Base-by-base conservation (phyloP, 2,888 invertebrate genomes). In the Diplolepis rosae region DNA sequence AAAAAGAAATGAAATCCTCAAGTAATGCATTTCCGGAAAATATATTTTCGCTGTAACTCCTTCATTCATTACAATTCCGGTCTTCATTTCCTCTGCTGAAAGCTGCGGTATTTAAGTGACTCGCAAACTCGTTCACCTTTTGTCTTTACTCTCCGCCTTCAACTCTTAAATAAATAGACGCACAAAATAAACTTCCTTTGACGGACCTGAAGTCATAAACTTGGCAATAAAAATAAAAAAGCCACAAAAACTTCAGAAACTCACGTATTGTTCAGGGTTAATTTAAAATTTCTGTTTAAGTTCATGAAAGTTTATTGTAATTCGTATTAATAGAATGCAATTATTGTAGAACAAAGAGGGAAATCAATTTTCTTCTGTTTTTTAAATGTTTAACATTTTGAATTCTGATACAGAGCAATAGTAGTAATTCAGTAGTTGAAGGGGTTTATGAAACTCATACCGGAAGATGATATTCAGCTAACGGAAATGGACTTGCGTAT, bases 81-180 rank as follows among this genome's bases (percentile, higher is more conserved):
- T 61, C 61, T 35, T 61, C 22, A 32, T 39, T 39, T 61, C 24
- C 4, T 22, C 22, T 6, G 24, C 22, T 22, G 39, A 39, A 61
- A 27, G 39, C 61, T 61, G 39, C 61, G 39, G 61, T 39, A 61
- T 61, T 61, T 61, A 61, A 61, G 39, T 61, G 61, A 61, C 61
- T 61, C 35, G 61, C 22, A n/a, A 39, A 39, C 61, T 61, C 35
- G 61, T 61, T 61, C 61, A 61, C 39, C 39, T 61, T 61, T 61
- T 61, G 61, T 61, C 61, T 24, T 61, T 61, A n/a, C 39, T 61
- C 39, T 7, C n/a, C 39, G 22, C 13, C 24, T 39, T 61, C n/a
- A 9, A n/a, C 35, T 39, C 35, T 61, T 11, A 39, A 61, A 27
- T 61, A 61, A 56, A 56, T 56, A 56, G 32, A 56, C 35, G 22